phyloP scores from a whole-genome alignment of 2,113 vertebrate genomes.

The Stictonetta naevosa region DNA sequence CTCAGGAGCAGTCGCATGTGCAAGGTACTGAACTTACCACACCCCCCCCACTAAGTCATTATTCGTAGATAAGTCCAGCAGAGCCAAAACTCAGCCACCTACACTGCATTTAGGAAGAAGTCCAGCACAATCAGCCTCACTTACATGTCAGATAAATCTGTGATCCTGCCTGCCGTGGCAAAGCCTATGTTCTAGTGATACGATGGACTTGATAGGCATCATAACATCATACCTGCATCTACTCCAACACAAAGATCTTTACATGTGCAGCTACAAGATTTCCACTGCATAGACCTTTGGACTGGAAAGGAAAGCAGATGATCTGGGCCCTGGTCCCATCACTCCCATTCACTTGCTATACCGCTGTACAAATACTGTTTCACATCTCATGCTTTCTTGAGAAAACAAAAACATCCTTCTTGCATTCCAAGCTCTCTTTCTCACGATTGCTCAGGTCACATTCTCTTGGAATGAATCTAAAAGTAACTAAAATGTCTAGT shows the following conservation, averaged over 20 bases:
- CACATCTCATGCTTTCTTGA: not conserved
- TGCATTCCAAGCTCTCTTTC: not conserved
- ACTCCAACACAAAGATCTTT: not conserved
- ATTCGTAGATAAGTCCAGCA: not conserved
- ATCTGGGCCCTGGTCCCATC: not conserved
- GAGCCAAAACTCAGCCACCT: not conserved
- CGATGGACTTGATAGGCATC: not conserved
- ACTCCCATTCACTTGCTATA: not conserved
- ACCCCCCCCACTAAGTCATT: no score
- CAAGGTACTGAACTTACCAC: not conserved
- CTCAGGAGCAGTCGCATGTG: not conserved
- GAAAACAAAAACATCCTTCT: not conserved
- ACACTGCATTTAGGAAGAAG: not conserved
- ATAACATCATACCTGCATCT: not conserved
- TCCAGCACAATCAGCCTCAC: not conserved
- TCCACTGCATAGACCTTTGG: not conserved
- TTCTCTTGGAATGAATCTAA: not conserved
- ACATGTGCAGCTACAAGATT: not conserved
- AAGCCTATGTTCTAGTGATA: accelerated
- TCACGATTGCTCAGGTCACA: not conserved
- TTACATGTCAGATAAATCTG: accelerated
- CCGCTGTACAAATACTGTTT: not conserved
- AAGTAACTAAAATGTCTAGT: not conserved
- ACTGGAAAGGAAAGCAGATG: not conserved
- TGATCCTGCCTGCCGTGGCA: not conserved